Conservation (phyloP, 2,113 vertebrate genomes). For the Galeopterus variegatus region DNA sequence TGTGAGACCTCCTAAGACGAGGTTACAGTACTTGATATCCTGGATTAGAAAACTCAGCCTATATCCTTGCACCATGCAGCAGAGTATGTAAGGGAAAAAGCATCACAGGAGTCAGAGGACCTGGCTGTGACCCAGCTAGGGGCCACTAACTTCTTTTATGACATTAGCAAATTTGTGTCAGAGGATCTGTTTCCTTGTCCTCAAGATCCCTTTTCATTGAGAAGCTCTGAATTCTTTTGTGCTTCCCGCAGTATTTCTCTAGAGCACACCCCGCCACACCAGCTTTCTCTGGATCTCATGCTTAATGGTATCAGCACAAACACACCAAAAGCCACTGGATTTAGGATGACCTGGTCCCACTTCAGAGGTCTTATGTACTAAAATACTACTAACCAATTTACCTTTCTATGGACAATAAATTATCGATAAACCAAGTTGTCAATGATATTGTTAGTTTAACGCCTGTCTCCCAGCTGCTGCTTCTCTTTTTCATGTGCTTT, state of each 20-base stretch:
- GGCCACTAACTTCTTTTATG: not conserved
- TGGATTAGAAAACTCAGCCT: not conserved
- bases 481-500: not conserved
- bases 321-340: not conserved
- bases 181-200: not conserved
- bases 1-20: not conserved
- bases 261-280: not conserved
- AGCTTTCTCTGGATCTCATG: not conserved
- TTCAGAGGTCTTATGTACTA: not conserved
- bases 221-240: slow-evolving; percentile 2
- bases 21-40: not conserved
- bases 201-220: not conserved
- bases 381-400: not conserved
- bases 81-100: not conserved
- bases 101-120: too few species aligned
- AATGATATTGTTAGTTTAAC: not conserved
- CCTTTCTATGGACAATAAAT: not conserved
- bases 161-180: not conserved
- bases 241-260: not conserved
- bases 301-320: not conserved
- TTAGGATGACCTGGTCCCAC: not conserved
- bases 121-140: not conserved
- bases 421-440: not conserved
- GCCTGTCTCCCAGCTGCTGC: not conserved
- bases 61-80: not conserved